A percentile compares a stretch with the other conserved stretches of the same genome.
Conservation (phyloP, 2,113 vertebrate species). For the Cathartes aura region DNA sequence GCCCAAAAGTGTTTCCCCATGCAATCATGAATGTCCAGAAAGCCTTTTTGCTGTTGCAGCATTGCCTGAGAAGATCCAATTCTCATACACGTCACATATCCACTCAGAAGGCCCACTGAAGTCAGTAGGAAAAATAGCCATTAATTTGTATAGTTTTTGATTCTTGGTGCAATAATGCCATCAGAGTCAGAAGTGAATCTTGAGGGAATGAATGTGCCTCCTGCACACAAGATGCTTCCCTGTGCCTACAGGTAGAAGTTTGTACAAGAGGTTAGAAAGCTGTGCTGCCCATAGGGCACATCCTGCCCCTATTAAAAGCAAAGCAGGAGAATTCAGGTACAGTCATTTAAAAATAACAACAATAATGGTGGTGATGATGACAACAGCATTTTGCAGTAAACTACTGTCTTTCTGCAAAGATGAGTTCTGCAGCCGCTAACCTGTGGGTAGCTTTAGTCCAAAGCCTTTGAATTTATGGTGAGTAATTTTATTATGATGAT, state of each 20-base stretch:
- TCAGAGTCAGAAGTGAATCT: not conserved
- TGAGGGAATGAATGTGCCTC: not conserved
- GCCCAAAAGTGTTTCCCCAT: not conserved
- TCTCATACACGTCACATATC: not conserved
- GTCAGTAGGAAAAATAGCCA: not conserved
- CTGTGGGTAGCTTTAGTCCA: not conserved
- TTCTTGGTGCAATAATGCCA: not conserved
- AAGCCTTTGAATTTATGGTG: constrained; percentile 27
- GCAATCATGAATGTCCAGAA: not conserved
- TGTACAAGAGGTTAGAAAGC: not conserved
- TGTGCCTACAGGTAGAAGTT: not conserved
- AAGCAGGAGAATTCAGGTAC: not conserved
- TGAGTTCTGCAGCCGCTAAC: not conserved
- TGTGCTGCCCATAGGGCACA: not conserved
- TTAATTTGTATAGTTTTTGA: not conserved
- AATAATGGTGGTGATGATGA: not conserved
- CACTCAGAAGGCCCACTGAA: not conserved
- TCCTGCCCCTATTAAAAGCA: not conserved
- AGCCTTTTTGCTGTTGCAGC: not conserved
- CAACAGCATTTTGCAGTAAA: not conserved
- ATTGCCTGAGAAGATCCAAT: not conserved
- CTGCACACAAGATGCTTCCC: not conserved
- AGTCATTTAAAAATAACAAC: not conserved
- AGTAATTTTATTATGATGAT: constrained; percentile 52
- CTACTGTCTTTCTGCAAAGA: not conserved